A percentile compares a stretch with the other conserved stretches of the same genome.
phyloP scores from a whole-genome alignment of 2,888 invertebrate species.

The Craniophora ligustri region DNA sequence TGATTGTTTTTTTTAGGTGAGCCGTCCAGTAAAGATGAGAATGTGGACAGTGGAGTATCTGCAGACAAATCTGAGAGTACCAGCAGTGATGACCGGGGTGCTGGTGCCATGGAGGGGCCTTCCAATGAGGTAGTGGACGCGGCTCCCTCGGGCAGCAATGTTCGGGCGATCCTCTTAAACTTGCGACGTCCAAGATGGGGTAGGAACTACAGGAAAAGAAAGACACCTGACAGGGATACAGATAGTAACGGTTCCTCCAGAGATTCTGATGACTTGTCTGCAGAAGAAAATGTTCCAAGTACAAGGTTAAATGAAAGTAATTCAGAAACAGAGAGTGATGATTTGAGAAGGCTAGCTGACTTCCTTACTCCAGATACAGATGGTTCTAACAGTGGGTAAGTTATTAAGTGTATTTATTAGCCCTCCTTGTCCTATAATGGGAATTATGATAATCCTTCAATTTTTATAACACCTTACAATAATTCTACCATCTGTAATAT shows the following conservation, averaged over 20 bases:
- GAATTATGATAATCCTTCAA: no score
- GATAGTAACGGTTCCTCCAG: constrained; percentile 76
- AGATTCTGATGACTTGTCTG: constrained; percentile 81
- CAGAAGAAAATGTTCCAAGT: constrained; percentile 61
- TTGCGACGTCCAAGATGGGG: constrained; percentile 70
- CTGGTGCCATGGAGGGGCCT: constrained; percentile 64
- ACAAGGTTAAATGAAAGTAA: constrained; percentile 59
- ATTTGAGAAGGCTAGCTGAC: constrained; percentile 61
- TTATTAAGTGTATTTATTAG: no score
- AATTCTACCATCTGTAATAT: no score
- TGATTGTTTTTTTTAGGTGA: constrained; percentile 64
- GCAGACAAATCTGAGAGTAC: constrained; percentile 85
- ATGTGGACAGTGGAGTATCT: constrained; percentile 82
- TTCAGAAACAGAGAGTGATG: constrained; percentile 70
- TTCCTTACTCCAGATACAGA: constrained; percentile 62
- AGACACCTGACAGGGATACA: constrained; percentile 77
- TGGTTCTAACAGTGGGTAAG: constrained; percentile 69
- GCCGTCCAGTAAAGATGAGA: constrained; percentile 74
- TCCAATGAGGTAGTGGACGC: constrained; percentile 76
- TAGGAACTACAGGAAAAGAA: constrained; percentile 81
- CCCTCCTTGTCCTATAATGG: no score
- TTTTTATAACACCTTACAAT: no score
- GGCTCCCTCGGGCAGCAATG: constrained; percentile 77
- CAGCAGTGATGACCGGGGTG: constrained; percentile 75
- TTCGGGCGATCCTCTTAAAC: constrained; percentile 74